phyloP scores from a whole-genome alignment of 2,888 invertebrate species.

The Morinoia aosen region DNA sequence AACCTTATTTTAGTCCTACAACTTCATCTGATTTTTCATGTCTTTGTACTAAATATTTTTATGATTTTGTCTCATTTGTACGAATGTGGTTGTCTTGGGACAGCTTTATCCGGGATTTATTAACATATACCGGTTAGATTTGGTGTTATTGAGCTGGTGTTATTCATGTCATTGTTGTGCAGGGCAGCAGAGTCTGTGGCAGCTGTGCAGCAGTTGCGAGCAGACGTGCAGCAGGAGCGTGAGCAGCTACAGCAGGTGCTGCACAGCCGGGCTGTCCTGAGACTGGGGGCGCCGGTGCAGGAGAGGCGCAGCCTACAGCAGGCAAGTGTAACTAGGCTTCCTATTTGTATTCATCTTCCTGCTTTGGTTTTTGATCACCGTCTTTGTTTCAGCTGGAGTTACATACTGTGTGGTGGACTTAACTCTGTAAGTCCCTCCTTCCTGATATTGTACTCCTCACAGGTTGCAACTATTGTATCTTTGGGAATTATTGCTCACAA shows the following conservation, averaged over 20 bases:
- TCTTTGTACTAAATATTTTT: background rate
- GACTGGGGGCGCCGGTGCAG: background rate
- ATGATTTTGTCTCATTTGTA: background rate
- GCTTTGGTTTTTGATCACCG: background rate
- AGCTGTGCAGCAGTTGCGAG: constrained; percentile 1
- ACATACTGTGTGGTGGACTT: background rate
- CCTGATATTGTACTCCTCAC: too few relatives aligned
- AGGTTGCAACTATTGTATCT: too few relatives aligned
- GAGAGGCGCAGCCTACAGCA: background rate
- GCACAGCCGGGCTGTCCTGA: background rate
- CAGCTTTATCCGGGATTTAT: background rate
- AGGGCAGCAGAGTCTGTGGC: background rate
- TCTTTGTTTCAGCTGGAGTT: background rate
- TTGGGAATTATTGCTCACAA: too few relatives aligned
- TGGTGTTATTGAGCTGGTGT: background rate
- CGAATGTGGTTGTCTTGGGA: background rate
- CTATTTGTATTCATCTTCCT: background rate
- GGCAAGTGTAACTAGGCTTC: background rate
- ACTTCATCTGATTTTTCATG: background rate
- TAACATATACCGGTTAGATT: background rate
- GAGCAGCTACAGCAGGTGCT: constrained; percentile 26
- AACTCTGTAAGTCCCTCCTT: too few relatives aligned
- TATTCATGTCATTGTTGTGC: background rate
- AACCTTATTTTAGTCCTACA: background rate
- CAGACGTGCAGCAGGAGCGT: background rate